Evolutionary conservation across 2,113 vertebrate species (phyloP).

Genomic region (Oceanodroma tethys): DNA sequence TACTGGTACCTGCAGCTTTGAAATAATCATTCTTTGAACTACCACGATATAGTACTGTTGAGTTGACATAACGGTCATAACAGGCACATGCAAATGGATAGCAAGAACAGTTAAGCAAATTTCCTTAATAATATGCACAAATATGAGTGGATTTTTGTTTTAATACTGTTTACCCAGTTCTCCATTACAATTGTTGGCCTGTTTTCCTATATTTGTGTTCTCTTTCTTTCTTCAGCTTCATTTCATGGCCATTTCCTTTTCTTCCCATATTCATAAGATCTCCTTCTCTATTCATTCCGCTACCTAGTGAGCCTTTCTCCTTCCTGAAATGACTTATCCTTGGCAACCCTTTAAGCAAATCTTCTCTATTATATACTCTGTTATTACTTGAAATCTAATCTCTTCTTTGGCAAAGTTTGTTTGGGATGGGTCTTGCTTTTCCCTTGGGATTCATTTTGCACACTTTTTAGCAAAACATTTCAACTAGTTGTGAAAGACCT

Average conservation of each 20-base stretch:
- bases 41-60: accelerated
- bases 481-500: neutral
- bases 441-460: neutral
- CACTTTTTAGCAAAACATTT: neutral
- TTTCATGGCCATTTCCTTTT: neutral
- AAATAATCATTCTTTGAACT: neutral
- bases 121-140: neutral
- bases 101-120: neutral
- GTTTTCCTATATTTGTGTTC: neutral
- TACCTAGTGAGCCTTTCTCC: neutral
- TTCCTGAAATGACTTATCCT: neutral
- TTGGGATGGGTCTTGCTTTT: neutral
- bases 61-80: neutral
- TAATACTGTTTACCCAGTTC: neutral
- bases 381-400: neutral
- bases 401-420: neutral
- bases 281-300: neutral
- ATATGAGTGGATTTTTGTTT: neutral
- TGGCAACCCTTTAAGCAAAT: neutral
- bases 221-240: neutral
- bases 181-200: neutral
- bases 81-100: neutral
- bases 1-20: neutral
- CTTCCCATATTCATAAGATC: neutral
- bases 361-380: neutral